Evolutionary conservation across 2,113 vertebrate species (phyloP), one percentile per base, ranked within the genome.

Genomic region (Parotia lawesii): DNA sequence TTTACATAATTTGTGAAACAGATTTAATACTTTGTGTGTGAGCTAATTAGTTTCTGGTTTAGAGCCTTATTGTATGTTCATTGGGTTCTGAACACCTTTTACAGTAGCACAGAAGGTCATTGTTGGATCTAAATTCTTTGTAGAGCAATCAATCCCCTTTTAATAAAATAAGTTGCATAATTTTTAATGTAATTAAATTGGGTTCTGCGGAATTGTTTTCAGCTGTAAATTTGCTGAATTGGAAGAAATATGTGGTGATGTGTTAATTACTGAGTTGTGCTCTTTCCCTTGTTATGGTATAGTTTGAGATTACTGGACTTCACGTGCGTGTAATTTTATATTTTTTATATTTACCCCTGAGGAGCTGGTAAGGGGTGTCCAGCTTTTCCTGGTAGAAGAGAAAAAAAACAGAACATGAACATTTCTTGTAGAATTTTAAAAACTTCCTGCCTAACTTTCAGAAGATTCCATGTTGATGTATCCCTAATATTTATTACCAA

Each of bases 1-100:
- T 97, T 96, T 96, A 94, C 95, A 94, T 95, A 96, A 95, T 96
- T 96, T 95, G 94, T 97, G 96, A 96, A 96, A 95, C 95, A 95
- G 94, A 95, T 96, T 94, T 95, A 96, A 93, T 96, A 96, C 96
- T 96, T 95, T 90, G 92, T 69, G 62, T 85, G 67, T 75, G 83
- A 97, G 88, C 77, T 96, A 96, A 97, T 96, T 96, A 96, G 86
- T 83, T 95, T 77, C 96, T 96, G 85, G 73, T 89, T 96, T 96
- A 94, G 95, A 95, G 96, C 78, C 64, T 88, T 82, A 62, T 82
- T 95, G 84, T 89, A 9, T 73, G 87, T 93, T 95, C 90, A 56
- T 51, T 89, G 90, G 90, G 85, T 95, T 95, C 82, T 76, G 82
- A 94, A 94, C 94, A 95, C 95, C 93, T 97, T 92, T 92, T 95